Conservation (phyloP, 2,797 vertebrate species). For the Hydrolagus colliei region DNA sequence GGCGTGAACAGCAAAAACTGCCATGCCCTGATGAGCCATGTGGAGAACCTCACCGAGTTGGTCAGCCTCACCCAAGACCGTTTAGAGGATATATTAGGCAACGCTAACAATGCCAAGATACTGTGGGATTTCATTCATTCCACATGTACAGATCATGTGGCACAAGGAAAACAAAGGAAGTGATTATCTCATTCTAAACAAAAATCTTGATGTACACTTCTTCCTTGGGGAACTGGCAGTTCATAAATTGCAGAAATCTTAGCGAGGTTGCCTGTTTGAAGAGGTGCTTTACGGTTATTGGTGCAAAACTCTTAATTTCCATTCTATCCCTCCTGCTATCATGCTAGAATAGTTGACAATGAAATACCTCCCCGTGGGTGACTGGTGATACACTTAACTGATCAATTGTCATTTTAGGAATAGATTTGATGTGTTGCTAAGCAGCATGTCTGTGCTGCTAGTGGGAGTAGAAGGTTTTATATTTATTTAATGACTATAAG, state of each 20-base stretch:
- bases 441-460: too few relatives aligned
- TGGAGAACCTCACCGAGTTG: slow-evolving; percentile 74
- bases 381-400: too few relatives aligned
- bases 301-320: too few relatives aligned
- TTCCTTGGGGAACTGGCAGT: slow-evolving; percentile 34
- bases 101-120: slow-evolving; percentile 60
- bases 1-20: slow-evolving; percentile 83
- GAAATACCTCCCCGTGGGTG: too few relatives aligned
- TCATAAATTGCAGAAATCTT: too few relatives aligned
- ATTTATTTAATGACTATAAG: too few relatives aligned
- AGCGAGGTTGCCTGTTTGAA: not conserved
- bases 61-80: slow-evolving; percentile 63
- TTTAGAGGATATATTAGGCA: slow-evolving; percentile 67
- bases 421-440: too few relatives aligned
- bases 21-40: slow-evolving; percentile 61
- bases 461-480: too few relatives aligned
- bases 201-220: not conserved
- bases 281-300: too few relatives aligned
- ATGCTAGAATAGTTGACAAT: too few relatives aligned
- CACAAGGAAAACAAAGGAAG: slow-evolving; percentile 49
- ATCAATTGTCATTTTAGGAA: too few relatives aligned
- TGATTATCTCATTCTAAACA: slow-evolving; percentile 36
- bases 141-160: slow-evolving; percentile 46
- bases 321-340: too few relatives aligned
- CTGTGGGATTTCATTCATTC: slow-evolving; percentile 84